Conservation (phyloP, 1,140 invertebrate genomes). For the Caenorhabditis tropicalis region DNA sequence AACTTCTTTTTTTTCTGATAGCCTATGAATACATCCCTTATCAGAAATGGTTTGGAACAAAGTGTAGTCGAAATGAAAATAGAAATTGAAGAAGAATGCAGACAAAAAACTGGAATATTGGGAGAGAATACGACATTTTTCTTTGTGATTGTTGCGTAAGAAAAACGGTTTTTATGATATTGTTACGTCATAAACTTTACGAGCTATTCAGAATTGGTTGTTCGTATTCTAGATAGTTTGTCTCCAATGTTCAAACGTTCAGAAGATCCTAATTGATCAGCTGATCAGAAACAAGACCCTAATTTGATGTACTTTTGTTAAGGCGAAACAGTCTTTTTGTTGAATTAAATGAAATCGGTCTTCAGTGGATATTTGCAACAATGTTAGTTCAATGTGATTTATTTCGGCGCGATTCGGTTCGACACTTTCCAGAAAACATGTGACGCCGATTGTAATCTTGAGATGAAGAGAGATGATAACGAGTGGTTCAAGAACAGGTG, state of each 20-base stretch:
- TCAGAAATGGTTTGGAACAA: neutral
- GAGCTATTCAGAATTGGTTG: neutral
- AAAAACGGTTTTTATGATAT: neutral
- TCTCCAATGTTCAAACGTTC: neutral
- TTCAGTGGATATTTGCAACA: conserved; percentile 16
- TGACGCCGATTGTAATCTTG: neutral
- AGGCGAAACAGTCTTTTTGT: neutral
- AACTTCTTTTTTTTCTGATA: neutral
- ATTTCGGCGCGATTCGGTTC: conserved; percentile 5
- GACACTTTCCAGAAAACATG: conserved; percentile 36
- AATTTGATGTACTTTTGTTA: conserved; percentile 19
- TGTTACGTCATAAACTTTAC: neutral
- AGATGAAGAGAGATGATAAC: neutral
- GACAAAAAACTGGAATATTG: neutral
- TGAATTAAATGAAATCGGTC: conserved; percentile 28
- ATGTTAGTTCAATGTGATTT: conserved; percentile 38
- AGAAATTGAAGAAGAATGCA: neutral
- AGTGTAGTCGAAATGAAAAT: neutral
- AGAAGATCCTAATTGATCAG: conserved; percentile 11
- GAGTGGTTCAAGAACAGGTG: conserved; percentile 27
- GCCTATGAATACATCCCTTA: neutral
- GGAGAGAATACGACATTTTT: neutral
- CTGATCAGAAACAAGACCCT: conserved; percentile 12
- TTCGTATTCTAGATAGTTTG: neutral
- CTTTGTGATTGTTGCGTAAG: conserved; percentile 25